These are phyloP conservation scores for Pinctada fucata DNA, from an alignment of 2,888 invertebrate genomes.

Conservation along the genomic window DNA sequence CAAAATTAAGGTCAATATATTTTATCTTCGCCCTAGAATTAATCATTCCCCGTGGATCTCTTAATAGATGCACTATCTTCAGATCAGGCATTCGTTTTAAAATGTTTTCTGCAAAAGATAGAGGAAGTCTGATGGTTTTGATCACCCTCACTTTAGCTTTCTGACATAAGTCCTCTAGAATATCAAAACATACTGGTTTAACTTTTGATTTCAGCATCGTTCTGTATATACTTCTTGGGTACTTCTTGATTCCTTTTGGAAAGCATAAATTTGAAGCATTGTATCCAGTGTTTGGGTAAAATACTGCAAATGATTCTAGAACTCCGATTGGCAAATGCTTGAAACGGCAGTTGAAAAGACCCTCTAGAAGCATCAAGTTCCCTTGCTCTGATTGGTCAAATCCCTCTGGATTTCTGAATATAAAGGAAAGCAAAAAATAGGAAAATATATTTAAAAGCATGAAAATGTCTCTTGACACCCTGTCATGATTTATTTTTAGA, in stretches of 20 bases:
- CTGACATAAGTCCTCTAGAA: conserved; percentile 15
- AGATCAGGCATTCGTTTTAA: conserved; percentile 13
- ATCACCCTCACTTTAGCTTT: conserved; percentile 15
- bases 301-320: not conserved
- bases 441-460: no score
- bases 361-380: not conserved
- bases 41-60: conserved; percentile 34
- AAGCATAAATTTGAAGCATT: conserved; percentile 1
- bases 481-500: no score
- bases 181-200: conserved; percentile 9
- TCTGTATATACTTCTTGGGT: not conserved
- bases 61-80: conserved; percentile 31
- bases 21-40: conserved; percentile 9
- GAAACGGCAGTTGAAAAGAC: conserved; percentile 8
- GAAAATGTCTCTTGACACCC: no score
- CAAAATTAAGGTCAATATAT: conserved; percentile 1
- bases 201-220: not conserved
- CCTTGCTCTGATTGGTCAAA: conserved; percentile 6
- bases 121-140: conserved; percentile 27
- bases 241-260: not conserved
- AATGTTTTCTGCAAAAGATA: not conserved
- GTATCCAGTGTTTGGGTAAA: conserved; percentile 7
- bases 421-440: not conserved
- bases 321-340: conserved; percentile 5
- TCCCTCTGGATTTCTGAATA: conserved; percentile 12